Conservation (phyloP, 2,113 vertebrate genomes). For the Phalacrocorax pelagicus region DNA sequence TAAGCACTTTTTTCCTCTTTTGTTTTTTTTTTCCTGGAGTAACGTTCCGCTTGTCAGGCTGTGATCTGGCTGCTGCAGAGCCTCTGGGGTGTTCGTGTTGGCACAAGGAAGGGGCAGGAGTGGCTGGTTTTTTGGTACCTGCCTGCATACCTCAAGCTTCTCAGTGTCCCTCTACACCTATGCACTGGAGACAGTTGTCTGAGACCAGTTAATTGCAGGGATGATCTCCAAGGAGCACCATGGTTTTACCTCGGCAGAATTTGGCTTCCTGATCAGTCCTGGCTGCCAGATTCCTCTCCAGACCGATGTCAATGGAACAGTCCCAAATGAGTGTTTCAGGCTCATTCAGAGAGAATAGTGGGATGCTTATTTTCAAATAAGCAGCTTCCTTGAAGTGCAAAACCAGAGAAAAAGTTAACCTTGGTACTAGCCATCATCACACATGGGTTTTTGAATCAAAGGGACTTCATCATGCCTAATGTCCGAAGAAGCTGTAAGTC, state of each 20-base stretch:
- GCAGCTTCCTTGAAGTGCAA: background rate
- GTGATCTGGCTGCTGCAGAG: background rate
- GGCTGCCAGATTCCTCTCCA: background rate
- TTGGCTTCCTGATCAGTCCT: background rate
- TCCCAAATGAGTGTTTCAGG: background rate
- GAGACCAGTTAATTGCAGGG: background rate
- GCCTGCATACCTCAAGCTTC: background rate
- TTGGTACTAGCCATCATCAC: background rate
- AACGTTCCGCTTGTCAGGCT: background rate
- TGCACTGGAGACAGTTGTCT: background rate
- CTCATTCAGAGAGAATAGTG: background rate
- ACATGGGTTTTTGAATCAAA: background rate
- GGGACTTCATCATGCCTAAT: background rate
- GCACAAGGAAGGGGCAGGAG: background rate
- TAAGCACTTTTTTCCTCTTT: accelerated
- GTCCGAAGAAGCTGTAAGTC: background rate
- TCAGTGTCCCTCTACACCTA: background rate
- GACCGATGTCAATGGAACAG: background rate
- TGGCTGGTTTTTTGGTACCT: background rate
- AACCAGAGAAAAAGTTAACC: background rate
- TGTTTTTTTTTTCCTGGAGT: accelerated
- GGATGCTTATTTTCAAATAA: background rate
- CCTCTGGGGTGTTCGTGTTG: background rate
- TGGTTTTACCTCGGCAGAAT: background rate
- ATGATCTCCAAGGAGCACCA: accelerated